Evolutionary conservation across 2,797 vertebrate genomes (phyloP).

Genomic region (Pterois miles): DNA sequence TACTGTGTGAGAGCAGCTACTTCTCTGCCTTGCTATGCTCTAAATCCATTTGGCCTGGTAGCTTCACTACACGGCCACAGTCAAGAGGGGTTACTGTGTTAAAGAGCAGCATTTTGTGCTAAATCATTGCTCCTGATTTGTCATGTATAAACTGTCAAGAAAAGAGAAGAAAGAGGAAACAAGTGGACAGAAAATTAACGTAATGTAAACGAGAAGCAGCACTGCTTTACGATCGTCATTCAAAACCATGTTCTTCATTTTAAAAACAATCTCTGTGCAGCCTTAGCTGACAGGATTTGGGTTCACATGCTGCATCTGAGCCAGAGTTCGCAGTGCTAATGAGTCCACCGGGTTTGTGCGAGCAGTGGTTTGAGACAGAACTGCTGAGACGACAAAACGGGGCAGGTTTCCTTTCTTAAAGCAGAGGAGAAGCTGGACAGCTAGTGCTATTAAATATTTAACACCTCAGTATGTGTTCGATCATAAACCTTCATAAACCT

Average conservation of each 20-base stretch:
- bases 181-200: not conserved
- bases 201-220: not conserved
- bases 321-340: constrained; percentile 18
- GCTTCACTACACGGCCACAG: constrained; percentile 36
- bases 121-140: constrained; percentile 23
- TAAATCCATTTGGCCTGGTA: constrained; percentile 47
- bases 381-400: constrained; percentile 53
- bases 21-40: constrained; percentile 30
- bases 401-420: constrained; percentile 29
- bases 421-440: constrained; percentile 34
- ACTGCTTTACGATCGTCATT: not conserved
- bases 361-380: constrained; percentile 44
- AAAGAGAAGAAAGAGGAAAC: not conserved
- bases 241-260: constrained; percentile 8
- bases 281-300: constrained; percentile 1
- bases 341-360: constrained; percentile 31
- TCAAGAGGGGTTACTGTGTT: constrained; percentile 28
- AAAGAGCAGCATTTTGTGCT: constrained; percentile 42
- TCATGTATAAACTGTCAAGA: not conserved
- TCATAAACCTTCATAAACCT: constrained; percentile 51
- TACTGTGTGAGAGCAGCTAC: constrained; percentile 37
- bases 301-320: constrained; percentile 18
- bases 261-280: constrained; percentile 1
- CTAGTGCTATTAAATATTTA: constrained; percentile 63
- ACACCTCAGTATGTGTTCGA: constrained; percentile 47